Evolutionary conservation across 2,113 vertebrate genomes (phyloP).

Genomic region (Nothobranchius furzeri): DNA sequence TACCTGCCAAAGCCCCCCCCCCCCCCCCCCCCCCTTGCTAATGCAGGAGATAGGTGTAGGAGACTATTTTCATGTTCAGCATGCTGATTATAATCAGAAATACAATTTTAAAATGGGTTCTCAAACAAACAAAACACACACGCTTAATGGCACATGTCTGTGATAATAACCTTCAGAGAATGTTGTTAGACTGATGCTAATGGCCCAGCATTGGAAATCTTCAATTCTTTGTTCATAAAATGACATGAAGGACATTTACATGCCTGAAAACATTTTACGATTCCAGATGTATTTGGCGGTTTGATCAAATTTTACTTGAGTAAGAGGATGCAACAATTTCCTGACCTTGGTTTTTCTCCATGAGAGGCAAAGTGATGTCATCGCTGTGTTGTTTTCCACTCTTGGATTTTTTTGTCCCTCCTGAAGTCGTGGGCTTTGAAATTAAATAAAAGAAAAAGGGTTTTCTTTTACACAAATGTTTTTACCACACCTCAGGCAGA

Average conservation of each 20-base stretch:
- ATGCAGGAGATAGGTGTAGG: too few species aligned
- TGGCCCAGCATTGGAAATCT: conserved; percentile 25
- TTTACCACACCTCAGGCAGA: too few species aligned
- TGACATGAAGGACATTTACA: conserved; percentile 17
- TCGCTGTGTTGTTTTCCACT: conserved; percentile 87
- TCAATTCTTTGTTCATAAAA: conserved; percentile 38
- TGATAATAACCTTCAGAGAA: conserved; percentile 57
- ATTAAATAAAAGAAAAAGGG: not conserved
- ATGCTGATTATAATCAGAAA: too few species aligned
- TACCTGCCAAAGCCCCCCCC: too few species aligned
- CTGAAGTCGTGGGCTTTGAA: conserved; percentile 81
- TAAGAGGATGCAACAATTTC: conserved; percentile 20
- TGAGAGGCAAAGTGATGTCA: conserved; percentile 94
- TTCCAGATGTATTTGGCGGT: conserved; percentile 11
- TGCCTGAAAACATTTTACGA: conserved; percentile 17
- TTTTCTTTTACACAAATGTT: not conserved
- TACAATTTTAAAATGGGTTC: too few species aligned
- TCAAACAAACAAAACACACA: conserved; percentile 37
- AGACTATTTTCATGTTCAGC: too few species aligned
- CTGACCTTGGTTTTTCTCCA: conserved; percentile 94
- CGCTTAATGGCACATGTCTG: conserved; percentile 52
- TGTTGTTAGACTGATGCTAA: conserved; percentile 49
- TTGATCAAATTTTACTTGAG: conserved; percentile 28
- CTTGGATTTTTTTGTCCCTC: conserved; percentile 85
- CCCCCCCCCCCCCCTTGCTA: too few species aligned